Conservation (phyloP, 2,113 vertebrate species). For the Nasalis larvatus region DNA sequence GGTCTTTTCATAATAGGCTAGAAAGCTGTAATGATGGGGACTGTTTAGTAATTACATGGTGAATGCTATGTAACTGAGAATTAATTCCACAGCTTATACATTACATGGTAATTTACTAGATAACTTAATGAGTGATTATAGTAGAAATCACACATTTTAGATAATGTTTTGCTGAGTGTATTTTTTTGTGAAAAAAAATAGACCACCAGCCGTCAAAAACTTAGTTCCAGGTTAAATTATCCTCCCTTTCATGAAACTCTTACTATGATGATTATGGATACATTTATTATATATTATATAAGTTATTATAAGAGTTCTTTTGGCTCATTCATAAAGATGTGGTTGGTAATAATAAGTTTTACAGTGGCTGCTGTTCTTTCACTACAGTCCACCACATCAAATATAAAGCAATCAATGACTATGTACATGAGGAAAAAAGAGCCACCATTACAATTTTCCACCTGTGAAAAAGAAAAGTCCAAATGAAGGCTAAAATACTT, state of each 20-base stretch:
- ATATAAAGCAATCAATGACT: neutral
- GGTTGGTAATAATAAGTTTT: neutral
- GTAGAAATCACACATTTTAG: slow-evolving; percentile 63
- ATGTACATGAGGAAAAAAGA: neutral
- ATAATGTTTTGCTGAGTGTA: slow-evolving; percentile 60
- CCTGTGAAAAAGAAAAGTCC: neutral
- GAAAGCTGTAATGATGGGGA: slow-evolving; percentile 63
- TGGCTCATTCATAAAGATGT: neutral
- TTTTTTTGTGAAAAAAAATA: slow-evolving; percentile 57
- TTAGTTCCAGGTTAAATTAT: slow-evolving; percentile 43
- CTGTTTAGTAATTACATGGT: slow-evolving; percentile 73
- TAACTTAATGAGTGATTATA: slow-evolving; percentile 76
- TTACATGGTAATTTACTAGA: slow-evolving; percentile 75
- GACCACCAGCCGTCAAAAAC: neutral
- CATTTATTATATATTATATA: neutral
- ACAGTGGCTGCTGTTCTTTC: neutral
- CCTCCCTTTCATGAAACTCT: neutral
- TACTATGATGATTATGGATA: neutral
- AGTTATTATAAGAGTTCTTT: neutral
- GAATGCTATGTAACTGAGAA: slow-evolving; percentile 64
- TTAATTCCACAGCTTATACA: slow-evolving; percentile 74
- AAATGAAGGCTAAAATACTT: neutral
- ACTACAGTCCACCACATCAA: neutral
- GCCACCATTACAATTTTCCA: neutral
- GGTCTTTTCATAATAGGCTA: slow-evolving; percentile 50